Evolutionary conservation across 2,113 vertebrate genomes (phyloP).

Genomic region (Diglossa brunneiventris): DNA sequence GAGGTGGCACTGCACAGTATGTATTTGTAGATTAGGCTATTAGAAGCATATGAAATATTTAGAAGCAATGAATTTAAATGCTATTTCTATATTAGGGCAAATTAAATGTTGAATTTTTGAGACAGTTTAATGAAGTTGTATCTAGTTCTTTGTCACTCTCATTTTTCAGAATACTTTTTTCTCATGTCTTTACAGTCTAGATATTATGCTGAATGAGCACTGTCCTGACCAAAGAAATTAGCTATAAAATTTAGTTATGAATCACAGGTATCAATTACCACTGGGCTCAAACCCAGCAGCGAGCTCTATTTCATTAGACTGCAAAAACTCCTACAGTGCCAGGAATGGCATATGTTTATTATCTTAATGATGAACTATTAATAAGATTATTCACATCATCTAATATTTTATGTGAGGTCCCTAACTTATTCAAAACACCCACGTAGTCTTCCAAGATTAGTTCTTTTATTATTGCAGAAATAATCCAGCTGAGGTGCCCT

Average conservation of each 20-base stretch:
- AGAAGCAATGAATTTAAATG: slow-evolving; percentile 31
- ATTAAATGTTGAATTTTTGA: not conserved
- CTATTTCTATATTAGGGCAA: not conserved
- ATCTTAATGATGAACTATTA: not conserved
- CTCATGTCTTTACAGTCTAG: not conserved
- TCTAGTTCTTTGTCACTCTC: not conserved
- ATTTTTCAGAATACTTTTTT: not conserved
- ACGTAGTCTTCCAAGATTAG: not conserved
- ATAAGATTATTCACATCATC: not conserved
- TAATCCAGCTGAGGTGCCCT: not conserved
- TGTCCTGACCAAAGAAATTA: not conserved
- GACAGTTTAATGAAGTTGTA: not conserved
- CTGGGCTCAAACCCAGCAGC: not conserved
- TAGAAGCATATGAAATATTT: slow-evolving; percentile 34
- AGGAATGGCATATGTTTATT: not conserved
- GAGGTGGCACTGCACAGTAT: not conserved
- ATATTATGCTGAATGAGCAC: not conserved
- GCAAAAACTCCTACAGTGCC: not conserved
- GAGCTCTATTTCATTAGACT: not conserved
- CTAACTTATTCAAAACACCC: not conserved
- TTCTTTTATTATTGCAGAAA: not conserved
- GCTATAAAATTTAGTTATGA: not conserved
- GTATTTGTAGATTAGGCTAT: slow-evolving; percentile 5
- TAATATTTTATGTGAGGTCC: not conserved
- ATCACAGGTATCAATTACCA: not conserved